Conservation (phyloP, 92 coral and sea anemone genomes). For the Porites divaricata region DNA sequence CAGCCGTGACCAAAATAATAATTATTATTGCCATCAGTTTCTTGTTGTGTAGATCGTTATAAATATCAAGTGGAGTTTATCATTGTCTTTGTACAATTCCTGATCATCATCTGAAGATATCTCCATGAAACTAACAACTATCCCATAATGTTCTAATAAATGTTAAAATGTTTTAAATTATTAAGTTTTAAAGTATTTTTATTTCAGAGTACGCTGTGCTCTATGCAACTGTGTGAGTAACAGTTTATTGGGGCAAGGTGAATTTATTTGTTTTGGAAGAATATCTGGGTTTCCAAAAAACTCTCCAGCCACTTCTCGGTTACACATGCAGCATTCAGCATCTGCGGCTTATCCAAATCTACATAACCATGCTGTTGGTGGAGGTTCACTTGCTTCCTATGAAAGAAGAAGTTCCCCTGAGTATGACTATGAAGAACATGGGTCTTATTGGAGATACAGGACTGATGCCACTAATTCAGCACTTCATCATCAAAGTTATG, state of each 20-base stretch:
- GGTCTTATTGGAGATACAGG: conserved; percentile 11
- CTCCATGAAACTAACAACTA: neutral
- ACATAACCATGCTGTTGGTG: conserved; percentile 21
- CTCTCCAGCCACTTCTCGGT: conserved; percentile 6
- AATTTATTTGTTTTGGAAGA: conserved; percentile 85
- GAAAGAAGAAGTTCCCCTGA: conserved; percentile 11
- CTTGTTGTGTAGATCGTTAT: no score
- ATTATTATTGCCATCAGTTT: no score
- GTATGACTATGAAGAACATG: conserved; percentile 7
- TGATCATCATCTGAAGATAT: no score
- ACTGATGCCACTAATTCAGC: conserved; percentile 18
- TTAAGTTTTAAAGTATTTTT: conserved; percentile 1
- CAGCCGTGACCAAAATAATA: no score
- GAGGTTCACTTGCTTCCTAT: conserved; percentile 11
- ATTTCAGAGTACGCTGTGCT: conserved; percentile 80
- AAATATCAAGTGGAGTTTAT: no score
- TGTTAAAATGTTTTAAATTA: neutral
- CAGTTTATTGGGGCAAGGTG: conserved; percentile 91
- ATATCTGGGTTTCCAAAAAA: conserved; percentile 41
- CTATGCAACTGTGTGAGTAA: conserved; percentile 84
- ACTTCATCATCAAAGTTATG: conserved; percentile 11
- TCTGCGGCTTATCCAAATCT: conserved; percentile 1
- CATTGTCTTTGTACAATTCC: no score
- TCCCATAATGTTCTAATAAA: neutral
- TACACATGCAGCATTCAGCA: conserved; percentile 4